Conservation (phyloP, 2,797 vertebrate genomes). For the Onychomys leucogaster region DNA sequence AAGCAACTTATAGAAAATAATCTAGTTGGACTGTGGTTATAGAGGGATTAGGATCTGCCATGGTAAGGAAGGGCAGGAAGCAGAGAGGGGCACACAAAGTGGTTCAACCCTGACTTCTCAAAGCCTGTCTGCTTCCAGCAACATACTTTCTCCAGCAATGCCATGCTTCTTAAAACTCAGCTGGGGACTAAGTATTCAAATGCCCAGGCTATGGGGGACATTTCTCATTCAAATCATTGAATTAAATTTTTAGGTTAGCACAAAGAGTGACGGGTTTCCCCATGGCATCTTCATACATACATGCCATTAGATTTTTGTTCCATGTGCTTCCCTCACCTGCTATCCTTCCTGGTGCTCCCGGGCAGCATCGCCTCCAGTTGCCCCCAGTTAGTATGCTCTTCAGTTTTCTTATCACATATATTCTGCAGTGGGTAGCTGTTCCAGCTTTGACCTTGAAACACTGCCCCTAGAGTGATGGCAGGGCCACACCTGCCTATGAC, state of each 20-base stretch:
- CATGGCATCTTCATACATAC: not conserved
- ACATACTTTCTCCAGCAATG: not conserved
- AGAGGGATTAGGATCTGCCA: not conserved
- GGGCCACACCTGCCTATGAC: no score
- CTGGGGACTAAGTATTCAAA: not conserved
- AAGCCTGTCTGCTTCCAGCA: no score
- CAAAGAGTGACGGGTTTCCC: not conserved
- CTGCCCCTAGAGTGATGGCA: no score
- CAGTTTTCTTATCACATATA: not conserved
- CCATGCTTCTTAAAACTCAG: not conserved
- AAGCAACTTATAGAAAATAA: not conserved
- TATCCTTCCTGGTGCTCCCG: not conserved
- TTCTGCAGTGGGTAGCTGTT: no score
- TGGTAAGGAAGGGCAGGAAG: not conserved
- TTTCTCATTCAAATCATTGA: not conserved
- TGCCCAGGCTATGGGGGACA: not conserved
- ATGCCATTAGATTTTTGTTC: not conserved
- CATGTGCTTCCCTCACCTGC: not conserved
- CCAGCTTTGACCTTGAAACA: no score
- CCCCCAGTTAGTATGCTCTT: no score
- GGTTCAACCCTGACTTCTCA: not conserved
- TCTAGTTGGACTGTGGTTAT: not conserved
- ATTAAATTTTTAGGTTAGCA: not conserved
- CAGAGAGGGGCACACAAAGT: not conserved
- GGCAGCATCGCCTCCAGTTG: no score